Base-by-base conservation (phyloP, 2,113 vertebrate species). In the Amazona guildingii region DNA sequence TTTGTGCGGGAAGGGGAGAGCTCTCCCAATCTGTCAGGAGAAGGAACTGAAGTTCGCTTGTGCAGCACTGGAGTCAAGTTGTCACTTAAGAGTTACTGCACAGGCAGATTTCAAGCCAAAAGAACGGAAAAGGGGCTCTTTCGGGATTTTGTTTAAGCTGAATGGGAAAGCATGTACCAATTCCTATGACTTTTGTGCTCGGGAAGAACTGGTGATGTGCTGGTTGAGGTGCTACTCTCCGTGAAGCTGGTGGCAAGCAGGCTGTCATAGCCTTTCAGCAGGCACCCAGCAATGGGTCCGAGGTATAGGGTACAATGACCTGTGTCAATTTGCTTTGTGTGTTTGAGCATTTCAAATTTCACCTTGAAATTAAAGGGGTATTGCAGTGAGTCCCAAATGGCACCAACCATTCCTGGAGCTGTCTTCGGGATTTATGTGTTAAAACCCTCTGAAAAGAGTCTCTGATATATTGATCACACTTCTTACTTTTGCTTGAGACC, bases 341-440 rank as follows among this genome's bases (percentile, higher is more conserved):
- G 33, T 52, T 63, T 37, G 54, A 55, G 46, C 1, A 1, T 89
- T 94, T 93, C 66, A 91, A 66, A 94, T 86, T 94, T 92, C 91
- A 85, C 63, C 57, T 63, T 79, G 87, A 94, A 95, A 63, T 91
- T 89, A 31, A 13, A 49, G 66, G 33, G 51, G 15, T 41, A 54
- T 48, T 72, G 83, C 39, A 84, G 29, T 1, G 3, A 35, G 88
- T 81, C 55, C 74, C 88, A 92, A 88, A 68, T 52, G 61, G 46
- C 76, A 61, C 64, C 4, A 17, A 10, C 51, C 29, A 7, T 82
- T 89, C 35, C 70, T 75, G 52, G 57, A 74, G 67, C 46, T 8
- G 4, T 14, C 78, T 69, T 86, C 4, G 0, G 61, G 61, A 14
- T 79, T 90, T 73, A 11, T 3, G 3, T 0, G 0, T 77, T 55